Evolutionary conservation across 2,113 vertebrate species (phyloP), one percentile per base, ranked within the genome.

Genomic region (Nannospalax galili): DNA sequence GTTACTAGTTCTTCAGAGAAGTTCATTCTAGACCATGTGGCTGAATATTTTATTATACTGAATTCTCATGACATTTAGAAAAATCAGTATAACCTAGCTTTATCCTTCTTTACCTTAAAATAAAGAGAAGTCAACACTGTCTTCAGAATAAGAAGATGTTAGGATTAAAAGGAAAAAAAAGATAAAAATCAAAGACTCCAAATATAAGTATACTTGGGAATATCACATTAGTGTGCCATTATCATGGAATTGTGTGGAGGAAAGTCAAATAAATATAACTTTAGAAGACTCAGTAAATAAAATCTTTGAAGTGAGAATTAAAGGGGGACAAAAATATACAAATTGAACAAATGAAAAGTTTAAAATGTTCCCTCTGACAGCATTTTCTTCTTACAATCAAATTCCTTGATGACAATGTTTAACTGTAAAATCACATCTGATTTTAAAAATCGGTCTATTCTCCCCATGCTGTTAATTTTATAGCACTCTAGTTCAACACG

Each of bases 271-370:
- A 52, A 56, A 26, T 30, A 40, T 52, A 73, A 60, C 2, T 62
- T 91, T 85, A 56, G 19, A 92, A 79, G 22, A 48, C 64, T 85
- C 85, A 91, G 69, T 70, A 12, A 96, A 3, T 56, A 85, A 93
- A 7, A 89, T 7, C 0, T 37, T 91, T 69, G 2, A n/a, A 73
- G 77, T 45, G 65, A 72, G 62, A 79, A 90, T 97, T 85, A 85
- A 77, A 75, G 67, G 17, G 0, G 2, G 4, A 0, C 11, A 84
- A 40, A 14, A 40, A 94, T 78, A 30, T 64, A 79, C 6, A 90
- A 2, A 45, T 81, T 58, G 45, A 45, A 40, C 79, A 6, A 72
- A 72, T n/a, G 5, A 14, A 28, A 32, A 67, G 20, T 87, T 37
- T 40, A 70, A 87, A 85, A 93, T 17, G 15, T 42, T 42, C 14